Evolutionary conservation across 2,888 invertebrate species (phyloP), one percentile per base, ranked within the genome.

Genomic region (Heterodera filipjevi): DNA sequence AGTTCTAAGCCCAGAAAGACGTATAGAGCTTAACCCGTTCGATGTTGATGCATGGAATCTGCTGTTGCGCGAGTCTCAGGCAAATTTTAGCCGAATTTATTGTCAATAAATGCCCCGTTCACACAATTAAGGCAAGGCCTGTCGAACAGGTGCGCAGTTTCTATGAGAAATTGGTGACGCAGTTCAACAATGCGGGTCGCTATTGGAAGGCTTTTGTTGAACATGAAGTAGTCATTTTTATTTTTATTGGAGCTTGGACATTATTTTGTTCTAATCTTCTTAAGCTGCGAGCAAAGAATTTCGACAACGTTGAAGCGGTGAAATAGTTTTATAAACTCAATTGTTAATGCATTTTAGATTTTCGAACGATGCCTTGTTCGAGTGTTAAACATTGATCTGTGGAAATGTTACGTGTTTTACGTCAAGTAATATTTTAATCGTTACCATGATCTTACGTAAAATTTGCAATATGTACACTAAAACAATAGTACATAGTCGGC

Each of bases 151-250:
- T 96, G 8, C 92, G 98, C 71, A 92, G 93, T 0, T 92, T 97
- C 86, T 99, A 96, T 89, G 99, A 99, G 90, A 94, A 94, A 85
- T 92, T 99, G n/a, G 94, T 99, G 0, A 91, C 92, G 1, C 95
- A 95, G 10, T 99, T 98, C 89, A 96, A 98, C 0, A 96, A 95
- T 53, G 95, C 96, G 8, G 99, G 98, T 2, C 93, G 96, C 79
- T 99, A 95, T 90, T 99, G 99, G 99, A 96, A 96, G 91, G 95
- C 97, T 85, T 99, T 96, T 91, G 96, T 97, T 86, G 96, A 97
- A 89, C 95, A 96, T 91, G 96, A 97, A 93, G 94, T 95, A 68
- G 44, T n/a, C n/a, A n/a, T n/a, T 44, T 44, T 44, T 49, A 3
- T 27, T 6, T 32, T 33, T 68, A 14, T 8, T 75, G 72, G 30